Evolutionary conservation across 1,140 invertebrate species (phyloP), one percentile per base, ranked within the genome.

Genomic region (Pseudomyrmex pallidus): DNA sequence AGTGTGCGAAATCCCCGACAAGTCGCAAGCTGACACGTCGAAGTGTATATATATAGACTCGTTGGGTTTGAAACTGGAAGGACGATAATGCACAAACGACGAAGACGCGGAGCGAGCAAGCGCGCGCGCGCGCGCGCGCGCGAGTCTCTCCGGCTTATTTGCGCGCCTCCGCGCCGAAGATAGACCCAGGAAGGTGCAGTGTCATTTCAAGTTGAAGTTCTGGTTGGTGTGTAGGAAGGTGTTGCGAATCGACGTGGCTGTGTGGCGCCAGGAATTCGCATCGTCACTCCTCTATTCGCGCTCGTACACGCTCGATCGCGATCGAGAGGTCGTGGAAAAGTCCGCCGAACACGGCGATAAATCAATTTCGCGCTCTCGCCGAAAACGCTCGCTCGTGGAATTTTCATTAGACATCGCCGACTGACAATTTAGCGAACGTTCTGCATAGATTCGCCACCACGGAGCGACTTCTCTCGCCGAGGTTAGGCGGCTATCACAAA

Each of bases 121-220:
- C 7, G 20, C 20, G 20, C 20, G 35, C 76, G 35, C 5, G 35
- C 76, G 35, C 5, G 35, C 76, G n/a, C 76, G 76, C 63, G 35
- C 76, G 35, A 68, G 64, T 61, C 44, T 59, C 76, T 57, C 76
- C n/a, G 56, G 66, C 66, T 80, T 80, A 80, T 80, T 80, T 80
- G 76, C 64, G 76, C 76, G 20, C 44, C 66, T 80, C 59, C 76
- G 74, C 62, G 66, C 64, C 76, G 76, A 72, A 70, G 76, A 80
- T 80, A 72, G 76, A 70, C 66, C 76, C 76, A 72, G 76, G 54
- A 80, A 80, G 76, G 54, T 80, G 76, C 76, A 80, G 66, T 80
- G 76, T 80, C 76, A 80, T 80, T 80, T 80, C 76, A 80, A 80
- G 76, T 80, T 80, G 76, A 80, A 80, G 76, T 80, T 80, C 76